phyloP scores from a whole-genome alignment of 2,888 invertebrate species.

The Caenorhabditis macrosperma region DNA sequence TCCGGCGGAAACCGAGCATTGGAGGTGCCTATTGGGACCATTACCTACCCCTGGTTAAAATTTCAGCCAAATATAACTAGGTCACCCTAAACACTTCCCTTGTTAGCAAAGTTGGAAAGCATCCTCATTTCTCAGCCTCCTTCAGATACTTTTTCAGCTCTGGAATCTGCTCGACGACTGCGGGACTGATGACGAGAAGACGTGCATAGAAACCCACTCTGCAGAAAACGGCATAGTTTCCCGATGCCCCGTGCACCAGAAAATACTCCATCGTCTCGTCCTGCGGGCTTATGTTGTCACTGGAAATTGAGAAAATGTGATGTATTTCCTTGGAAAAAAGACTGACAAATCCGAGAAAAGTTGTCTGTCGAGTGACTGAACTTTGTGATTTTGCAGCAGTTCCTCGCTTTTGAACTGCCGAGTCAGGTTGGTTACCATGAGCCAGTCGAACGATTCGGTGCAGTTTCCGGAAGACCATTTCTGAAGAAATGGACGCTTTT shows the following conservation, averaged over 20 bases:
- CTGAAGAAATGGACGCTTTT: background rate
- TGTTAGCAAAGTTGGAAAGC: no score
- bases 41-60: no score
- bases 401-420: conserved; percentile 1
- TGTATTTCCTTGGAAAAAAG: background rate
- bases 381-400: conserved; percentile 8
- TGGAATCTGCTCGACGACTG: background rate
- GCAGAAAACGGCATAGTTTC: background rate
- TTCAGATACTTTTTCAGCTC: background rate
- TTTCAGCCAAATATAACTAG: no score
- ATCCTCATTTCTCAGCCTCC: no score
- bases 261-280: background rate
- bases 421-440: conserved; percentile 4
- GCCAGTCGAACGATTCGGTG: background rate
- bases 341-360: conserved; percentile 8
- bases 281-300: background rate
- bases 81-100: no score
- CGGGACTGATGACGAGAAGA: background rate
- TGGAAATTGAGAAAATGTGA: background rate
- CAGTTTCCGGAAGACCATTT: conserved; percentile 2
- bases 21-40: no score
- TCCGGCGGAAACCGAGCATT: no score
- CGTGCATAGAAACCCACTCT: conserved; percentile 8
- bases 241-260: background rate
- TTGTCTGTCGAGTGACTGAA: background rate